A percentile compares a stretch with the other conserved stretches of the same genome.
Conservation (phyloP, 2,888 invertebrate genomes). For the Sphaerophoria taeniata region DNA sequence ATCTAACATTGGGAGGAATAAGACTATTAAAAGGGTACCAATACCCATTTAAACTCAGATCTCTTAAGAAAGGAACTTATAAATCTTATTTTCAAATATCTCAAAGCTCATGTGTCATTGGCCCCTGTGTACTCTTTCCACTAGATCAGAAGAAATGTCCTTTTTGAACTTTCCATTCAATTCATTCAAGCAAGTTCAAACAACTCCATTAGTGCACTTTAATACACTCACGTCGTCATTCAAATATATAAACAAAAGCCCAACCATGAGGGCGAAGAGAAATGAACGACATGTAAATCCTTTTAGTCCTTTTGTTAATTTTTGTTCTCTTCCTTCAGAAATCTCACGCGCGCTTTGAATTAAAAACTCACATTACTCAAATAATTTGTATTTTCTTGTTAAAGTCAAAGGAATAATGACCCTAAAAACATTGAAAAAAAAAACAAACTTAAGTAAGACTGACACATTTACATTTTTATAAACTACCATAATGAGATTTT, state of each 20-base stretch:
- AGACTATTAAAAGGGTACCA: too few species aligned
- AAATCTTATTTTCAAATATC: too few species aligned
- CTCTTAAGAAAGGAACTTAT: too few species aligned
- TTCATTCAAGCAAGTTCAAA: background rate
- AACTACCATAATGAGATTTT: constrained; percentile 32
- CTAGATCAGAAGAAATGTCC: too few species aligned
- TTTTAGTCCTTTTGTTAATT: background rate
- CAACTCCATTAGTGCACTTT: background rate
- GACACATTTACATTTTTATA: background rate
- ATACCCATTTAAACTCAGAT: background rate
- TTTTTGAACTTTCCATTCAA: background rate
- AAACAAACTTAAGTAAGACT: background rate
- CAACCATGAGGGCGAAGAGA: background rate
- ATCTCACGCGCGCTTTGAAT: background rate
- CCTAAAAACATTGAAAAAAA: background rate
- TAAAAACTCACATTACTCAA: constrained; percentile 1
- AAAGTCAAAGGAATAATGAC: constrained; percentile 28
- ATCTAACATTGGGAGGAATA: too few species aligned
- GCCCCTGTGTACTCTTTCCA: too few species aligned
- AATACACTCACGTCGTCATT: background rate
- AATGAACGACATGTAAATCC: constrained; percentile 7
- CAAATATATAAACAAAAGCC: background rate
- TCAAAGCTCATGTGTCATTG: too few species aligned
- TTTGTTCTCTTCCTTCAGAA: background rate
- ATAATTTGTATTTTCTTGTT: background rate